These are phyloP conservation scores for Gouania willdenowi DNA, from an alignment of 2,797 vertebrate genomes.

Conservation along the genomic window DNA sequence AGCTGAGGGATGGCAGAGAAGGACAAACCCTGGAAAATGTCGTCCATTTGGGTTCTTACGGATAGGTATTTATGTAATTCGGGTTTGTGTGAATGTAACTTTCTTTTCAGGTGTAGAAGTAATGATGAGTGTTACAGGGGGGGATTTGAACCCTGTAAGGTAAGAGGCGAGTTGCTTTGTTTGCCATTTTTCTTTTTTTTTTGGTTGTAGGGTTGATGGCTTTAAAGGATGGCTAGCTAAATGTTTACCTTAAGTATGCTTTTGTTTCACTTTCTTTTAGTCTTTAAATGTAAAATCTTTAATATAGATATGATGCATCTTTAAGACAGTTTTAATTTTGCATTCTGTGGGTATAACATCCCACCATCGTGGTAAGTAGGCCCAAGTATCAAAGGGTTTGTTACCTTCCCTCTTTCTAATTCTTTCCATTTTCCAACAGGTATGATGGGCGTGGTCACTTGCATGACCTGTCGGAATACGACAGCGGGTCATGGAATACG, in stretches of 20 bases:
- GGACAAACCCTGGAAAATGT: constrained; percentile 97
- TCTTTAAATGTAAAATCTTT: too few species aligned
- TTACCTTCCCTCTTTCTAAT: constrained; percentile 72
- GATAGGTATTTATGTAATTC: constrained; percentile 99
- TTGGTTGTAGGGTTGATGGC: constrained; percentile 52
- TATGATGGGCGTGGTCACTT: constrained; percentile 99
- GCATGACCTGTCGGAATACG: constrained; percentile 98
- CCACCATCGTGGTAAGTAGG: constrained; percentile 68
- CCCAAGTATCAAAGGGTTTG: constrained; percentile 40
- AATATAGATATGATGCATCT: too few species aligned
- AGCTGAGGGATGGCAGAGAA: constrained; percentile 96
- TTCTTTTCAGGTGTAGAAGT: constrained; percentile 76
- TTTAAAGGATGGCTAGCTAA: too few species aligned
- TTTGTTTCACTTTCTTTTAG: too few species aligned
- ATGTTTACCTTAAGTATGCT: too few species aligned
- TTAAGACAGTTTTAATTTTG: constrained; percentile 38
- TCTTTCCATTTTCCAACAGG: constrained; percentile 84
- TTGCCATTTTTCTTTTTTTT: constrained; percentile 38
- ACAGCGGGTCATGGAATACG: constrained; percentile 97
- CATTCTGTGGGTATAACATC: constrained; percentile 53
- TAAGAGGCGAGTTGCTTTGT: constrained; percentile 83
- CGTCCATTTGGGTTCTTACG: constrained; percentile 98
- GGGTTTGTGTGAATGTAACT: constrained; percentile 99
- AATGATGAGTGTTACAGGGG: constrained; percentile 73
- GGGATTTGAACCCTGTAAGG: constrained; percentile 85